A percentile compares a stretch with the other conserved stretches of the same genome.
These are phyloP conservation scores for Tetrapedia diversipes DNA, from an alignment of 2,888 invertebrate species.

Conservation along the genomic window DNA sequence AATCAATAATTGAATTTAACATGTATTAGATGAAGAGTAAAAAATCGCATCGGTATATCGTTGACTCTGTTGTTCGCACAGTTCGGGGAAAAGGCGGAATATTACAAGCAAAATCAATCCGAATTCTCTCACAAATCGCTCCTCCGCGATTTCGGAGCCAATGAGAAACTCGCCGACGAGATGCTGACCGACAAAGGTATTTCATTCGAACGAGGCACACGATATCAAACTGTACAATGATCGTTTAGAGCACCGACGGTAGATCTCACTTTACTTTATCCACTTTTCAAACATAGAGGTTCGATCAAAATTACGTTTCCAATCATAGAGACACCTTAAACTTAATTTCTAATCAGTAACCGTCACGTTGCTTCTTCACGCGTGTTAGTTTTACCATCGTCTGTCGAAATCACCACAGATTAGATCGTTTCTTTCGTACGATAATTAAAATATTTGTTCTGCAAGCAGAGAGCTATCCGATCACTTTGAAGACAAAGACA, in stretches of 20 bases:
- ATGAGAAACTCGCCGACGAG: slow-evolving; percentile 86
- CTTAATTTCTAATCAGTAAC: neutral
- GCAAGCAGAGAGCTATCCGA: neutral
- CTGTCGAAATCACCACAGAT: neutral
- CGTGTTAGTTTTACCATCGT: slow-evolving; percentile 14
- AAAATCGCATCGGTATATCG: neutral
- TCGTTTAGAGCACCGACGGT: slow-evolving; percentile 38
- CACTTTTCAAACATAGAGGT: neutral
- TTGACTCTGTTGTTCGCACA: slow-evolving; percentile 77
- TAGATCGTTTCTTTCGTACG: neutral
- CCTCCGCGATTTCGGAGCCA: slow-evolving; percentile 88
- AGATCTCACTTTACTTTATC: slow-evolving; percentile 21
- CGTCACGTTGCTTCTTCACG: slow-evolving; percentile 38
- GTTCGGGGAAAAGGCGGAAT: slow-evolving; percentile 92
- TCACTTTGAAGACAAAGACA: neutral
- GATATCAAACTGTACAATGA: slow-evolving; percentile 20
- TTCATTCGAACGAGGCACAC: slow-evolving; percentile 40
- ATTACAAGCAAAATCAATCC: slow-evolving; percentile 88
- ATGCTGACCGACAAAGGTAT: slow-evolving; percentile 92
- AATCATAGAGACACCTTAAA: neutral
- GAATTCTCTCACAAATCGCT: slow-evolving; percentile 88
- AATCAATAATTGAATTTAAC: too few relatives aligned
- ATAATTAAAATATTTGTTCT: neutral
- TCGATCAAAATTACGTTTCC: neutral
- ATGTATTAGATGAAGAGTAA: neutral